These are phyloP conservation scores for Anthopleura xanthogrammica DNA, from an alignment of 92 coral and sea anemone species.

Conservation along the genomic window DNA sequence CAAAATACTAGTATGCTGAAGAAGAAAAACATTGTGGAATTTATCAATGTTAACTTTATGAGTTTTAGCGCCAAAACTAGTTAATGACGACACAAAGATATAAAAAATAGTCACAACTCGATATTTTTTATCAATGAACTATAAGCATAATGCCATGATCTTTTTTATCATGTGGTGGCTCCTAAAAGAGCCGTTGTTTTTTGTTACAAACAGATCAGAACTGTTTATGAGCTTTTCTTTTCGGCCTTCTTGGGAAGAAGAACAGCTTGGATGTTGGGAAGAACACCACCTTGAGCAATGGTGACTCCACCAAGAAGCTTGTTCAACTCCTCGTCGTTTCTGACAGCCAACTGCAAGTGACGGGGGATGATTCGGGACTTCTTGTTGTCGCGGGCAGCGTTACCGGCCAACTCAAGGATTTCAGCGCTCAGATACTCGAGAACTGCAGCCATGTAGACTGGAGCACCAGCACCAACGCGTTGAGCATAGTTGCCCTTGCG, in stretches of 20 bases:
- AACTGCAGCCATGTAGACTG: constrained; percentile 26
- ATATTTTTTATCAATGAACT: too few species aligned
- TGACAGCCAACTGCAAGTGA: constrained; percentile 53
- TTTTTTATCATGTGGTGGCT: constrained; percentile 11
- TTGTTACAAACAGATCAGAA: neutral
- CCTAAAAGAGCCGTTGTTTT: constrained; percentile 22
- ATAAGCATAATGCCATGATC: neutral
- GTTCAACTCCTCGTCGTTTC: constrained; percentile 63
- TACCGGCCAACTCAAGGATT: constrained; percentile 59
- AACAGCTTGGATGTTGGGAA: constrained; percentile 84
- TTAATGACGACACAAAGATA: too few species aligned
- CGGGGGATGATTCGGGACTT: constrained; percentile 50
- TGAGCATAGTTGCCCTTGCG: constrained; percentile 24
- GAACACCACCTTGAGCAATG: constrained; percentile 59
- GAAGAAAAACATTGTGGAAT: too few species aligned
- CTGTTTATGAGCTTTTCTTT: constrained; percentile 48
- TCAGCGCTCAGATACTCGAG: constrained; percentile 39
- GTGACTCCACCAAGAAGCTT: constrained; percentile 51
- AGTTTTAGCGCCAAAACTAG: too few species aligned
- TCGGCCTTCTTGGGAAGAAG: constrained; percentile 88
- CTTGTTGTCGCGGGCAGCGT: constrained; percentile 66
- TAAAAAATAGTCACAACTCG: too few species aligned
- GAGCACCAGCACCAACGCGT: constrained; percentile 25
- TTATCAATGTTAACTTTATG: too few species aligned
- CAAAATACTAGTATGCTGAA: too few species aligned